A percentile compares a stretch with the other conserved stretches of the same genome.
These are phyloP conservation scores for Tricholauxania praeusta DNA, from an alignment of 2,888 invertebrate genomes.

Conservation along the genomic window DNA sequence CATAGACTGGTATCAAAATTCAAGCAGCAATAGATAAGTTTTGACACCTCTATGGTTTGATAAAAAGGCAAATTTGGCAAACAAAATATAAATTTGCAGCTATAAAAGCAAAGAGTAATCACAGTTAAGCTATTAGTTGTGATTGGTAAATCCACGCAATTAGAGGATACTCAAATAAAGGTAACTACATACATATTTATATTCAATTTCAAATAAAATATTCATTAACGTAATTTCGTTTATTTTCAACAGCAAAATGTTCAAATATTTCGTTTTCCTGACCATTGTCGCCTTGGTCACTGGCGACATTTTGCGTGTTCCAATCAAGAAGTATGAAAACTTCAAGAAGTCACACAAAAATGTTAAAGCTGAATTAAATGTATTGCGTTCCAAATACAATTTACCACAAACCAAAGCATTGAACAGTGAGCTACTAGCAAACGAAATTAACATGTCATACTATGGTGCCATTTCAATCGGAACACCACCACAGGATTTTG, in stretches of 20 bases:
- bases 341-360: constrained; percentile 38
- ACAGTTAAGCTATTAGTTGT: no score
- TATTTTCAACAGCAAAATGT: constrained; percentile 31
- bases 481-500: constrained; percentile 89
- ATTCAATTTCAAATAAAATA: not conserved
- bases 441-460: constrained; percentile 52
- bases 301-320: constrained; percentile 42
- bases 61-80: no score
- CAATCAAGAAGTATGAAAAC: constrained; percentile 44
- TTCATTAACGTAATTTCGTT: not conserved
- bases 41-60: no score
- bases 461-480: constrained; percentile 80
- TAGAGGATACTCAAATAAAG: no score
- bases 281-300: constrained; percentile 39
- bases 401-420: constrained; percentile 1
- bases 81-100: no score
- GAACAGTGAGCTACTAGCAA: constrained; percentile 41
- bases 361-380: constrained; percentile 42
- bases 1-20: no score
- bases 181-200: no score
- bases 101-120: no score
- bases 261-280: constrained; percentile 38
- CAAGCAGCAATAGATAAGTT: no score
- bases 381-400: constrained; percentile 45
- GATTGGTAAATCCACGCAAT: no score